Percentiles rank a stretch among this genome's conserved stretches.
These are phyloP conservation scores for Rhagophthalmus giganteus DNA, from an alignment of 2,888 invertebrate species.

Conservation along the genomic window DNA sequence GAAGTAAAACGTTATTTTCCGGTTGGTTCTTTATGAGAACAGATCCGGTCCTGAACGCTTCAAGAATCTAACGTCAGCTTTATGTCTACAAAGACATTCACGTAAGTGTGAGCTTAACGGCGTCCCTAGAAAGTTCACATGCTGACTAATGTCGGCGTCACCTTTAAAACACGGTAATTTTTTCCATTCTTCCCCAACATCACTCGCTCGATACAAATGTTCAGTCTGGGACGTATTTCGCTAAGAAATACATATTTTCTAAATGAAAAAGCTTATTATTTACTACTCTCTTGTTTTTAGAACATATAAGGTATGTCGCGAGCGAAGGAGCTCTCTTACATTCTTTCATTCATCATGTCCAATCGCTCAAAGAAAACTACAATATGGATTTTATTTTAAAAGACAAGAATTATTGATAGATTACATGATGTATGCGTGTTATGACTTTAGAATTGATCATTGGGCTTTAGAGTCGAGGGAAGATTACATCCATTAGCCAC, in stretches of 20 bases:
- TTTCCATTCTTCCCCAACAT: constrained; percentile 35
- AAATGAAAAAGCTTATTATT: constrained; percentile 36
- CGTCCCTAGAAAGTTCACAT: constrained; percentile 32
- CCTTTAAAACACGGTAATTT: constrained; percentile 40
- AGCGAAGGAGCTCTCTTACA: constrained; percentile 16
- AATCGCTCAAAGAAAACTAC: not conserved
- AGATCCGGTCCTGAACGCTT: constrained; percentile 18
- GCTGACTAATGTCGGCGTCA: constrained; percentile 39
- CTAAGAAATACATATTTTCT: constrained; percentile 34
- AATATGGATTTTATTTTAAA: constrained; percentile 8
- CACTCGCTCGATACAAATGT: constrained; percentile 35
- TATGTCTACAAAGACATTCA: constrained; percentile 31
- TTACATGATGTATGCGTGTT: constrained; percentile 22
- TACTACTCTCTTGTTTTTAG: constrained; percentile 28
- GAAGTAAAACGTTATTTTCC: too few relatives aligned
- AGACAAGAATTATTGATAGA: constrained; percentile 20
- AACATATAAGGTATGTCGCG: constrained; percentile 9
- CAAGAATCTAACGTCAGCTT: constrained; percentile 27
- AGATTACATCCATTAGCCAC: constrained; percentile 47
- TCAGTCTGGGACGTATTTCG: constrained; percentile 29
- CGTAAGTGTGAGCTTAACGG: constrained; percentile 31
- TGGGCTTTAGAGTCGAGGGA: constrained; percentile 36
- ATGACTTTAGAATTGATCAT: constrained; percentile 37
- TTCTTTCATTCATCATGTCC: constrained; percentile 31
- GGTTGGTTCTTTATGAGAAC: too few relatives aligned